These are phyloP conservation scores for Chironomus riparius DNA, from an alignment of 2,888 invertebrate species.

Conservation along the genomic window DNA sequence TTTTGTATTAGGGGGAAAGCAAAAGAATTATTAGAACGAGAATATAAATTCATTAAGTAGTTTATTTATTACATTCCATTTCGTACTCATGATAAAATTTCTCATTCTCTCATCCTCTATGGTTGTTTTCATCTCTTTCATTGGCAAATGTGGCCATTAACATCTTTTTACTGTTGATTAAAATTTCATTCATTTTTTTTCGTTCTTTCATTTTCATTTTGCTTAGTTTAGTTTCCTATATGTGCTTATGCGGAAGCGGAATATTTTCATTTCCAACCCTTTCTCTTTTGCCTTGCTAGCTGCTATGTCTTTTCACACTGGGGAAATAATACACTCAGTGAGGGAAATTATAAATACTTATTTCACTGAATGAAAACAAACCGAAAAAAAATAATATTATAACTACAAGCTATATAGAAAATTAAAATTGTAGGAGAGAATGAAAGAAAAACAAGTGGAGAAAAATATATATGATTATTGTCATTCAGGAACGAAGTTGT, in stretches of 20 bases:
- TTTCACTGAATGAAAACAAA: not conserved
- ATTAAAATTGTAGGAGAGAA: constrained; percentile 1
- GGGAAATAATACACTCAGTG: not conserved
- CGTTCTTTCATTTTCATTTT: not conserved
- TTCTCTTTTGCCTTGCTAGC: not conserved
- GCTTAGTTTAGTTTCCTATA: not conserved
- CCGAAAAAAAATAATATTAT: not conserved
- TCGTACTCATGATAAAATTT: not conserved
- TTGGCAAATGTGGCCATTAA: not conserved
- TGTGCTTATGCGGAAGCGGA: not conserved
- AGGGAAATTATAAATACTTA: constrained; percentile 10
- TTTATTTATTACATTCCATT: constrained; percentile 16
- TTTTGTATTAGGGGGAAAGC: not conserved
- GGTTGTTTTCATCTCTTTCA: not conserved
- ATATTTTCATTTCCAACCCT: constrained; percentile 2
- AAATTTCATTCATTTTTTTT: constrained; percentile 21
- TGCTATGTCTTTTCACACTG: not conserved
- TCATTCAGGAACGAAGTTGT: not conserved
- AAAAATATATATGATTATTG: constrained; percentile 17
- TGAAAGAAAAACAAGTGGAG: not conserved
- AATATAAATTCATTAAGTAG: constrained; percentile 22
- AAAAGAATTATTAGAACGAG: not conserved
- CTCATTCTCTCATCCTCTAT: no score
- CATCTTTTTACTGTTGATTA: constrained; percentile 17
- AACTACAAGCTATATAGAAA: not conserved